Evolutionary conservation across 1,140 invertebrate genomes (phyloP).

Genomic region (Theocolax elegans): DNA sequence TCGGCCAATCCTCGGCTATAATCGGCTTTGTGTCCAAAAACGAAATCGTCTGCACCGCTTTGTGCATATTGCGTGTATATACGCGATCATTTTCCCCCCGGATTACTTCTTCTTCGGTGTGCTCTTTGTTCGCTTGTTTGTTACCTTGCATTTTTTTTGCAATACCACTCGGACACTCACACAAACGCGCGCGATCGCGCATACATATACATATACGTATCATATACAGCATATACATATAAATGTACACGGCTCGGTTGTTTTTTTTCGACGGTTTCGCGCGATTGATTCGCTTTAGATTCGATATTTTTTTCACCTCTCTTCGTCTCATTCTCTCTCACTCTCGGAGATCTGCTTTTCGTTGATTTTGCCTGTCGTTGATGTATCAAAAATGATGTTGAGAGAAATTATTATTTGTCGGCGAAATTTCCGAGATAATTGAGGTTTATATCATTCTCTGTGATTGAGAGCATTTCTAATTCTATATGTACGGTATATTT

Average conservation of each 20-base stretch:
- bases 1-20: conserved; percentile 12
- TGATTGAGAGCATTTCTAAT: too few relatives aligned
- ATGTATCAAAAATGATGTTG: conserved; percentile 20
- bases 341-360: conserved; percentile 14
- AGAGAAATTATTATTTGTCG: not conserved
- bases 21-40: conserved; percentile 34
- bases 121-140: conserved; percentile 24
- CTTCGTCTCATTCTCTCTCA: not conserved
- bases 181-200: too few relatives aligned
- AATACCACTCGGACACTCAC: not conserved
- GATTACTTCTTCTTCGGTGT: conserved; percentile 36
- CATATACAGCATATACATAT: too few relatives aligned
- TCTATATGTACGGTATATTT: too few relatives aligned
- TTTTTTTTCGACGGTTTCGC: not conserved
- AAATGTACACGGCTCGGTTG: not conserved
- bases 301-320: too few relatives aligned
- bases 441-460: too few relatives aligned
- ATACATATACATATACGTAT: too few relatives aligned
- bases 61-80: conserved; percentile 29
- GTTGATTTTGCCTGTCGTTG: conserved; percentile 12
- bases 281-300: conserved; percentile 2
- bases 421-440: too few relatives aligned
- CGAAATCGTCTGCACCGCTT: not conserved
- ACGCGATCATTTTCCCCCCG: conserved; percentile 13
- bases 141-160: conserved; percentile 4